A percentile compares a stretch with the other conserved stretches of the same genome.
phyloP scores from a whole-genome alignment of 2,797 vertebrate species.

The Hafferia zeledoni region DNA sequence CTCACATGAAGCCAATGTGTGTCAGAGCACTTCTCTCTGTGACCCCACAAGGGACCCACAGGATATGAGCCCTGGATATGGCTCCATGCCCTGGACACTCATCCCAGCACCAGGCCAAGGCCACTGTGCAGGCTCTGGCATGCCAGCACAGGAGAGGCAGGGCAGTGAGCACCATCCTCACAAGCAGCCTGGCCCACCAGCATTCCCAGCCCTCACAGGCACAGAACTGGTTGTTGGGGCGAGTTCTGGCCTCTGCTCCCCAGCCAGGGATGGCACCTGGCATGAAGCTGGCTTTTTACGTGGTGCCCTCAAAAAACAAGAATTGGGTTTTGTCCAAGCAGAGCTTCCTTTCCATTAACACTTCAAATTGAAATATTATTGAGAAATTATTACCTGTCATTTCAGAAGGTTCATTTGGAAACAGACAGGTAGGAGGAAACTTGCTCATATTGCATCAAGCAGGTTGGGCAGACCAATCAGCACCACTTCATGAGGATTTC shows the following conservation, averaged over 20 bases:
- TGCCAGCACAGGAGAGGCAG: neutral
- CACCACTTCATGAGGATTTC: neutral
- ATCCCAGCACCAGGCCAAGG: neutral
- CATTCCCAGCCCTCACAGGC: fast-evolving
- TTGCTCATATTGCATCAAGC: neutral
- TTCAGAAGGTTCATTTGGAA: neutral
- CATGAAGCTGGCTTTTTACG: neutral
- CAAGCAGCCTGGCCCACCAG: neutral
- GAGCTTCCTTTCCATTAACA: neutral
- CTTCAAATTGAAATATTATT: neutral
- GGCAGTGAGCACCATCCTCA: fast-evolving
- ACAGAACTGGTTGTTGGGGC: fast-evolving
- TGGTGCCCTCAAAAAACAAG: neutral
- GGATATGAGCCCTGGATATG: fast-evolving
- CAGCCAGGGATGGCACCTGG: fast-evolving
- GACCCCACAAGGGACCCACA: neutral
- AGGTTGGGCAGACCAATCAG: neutral
- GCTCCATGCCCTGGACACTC: fast-evolving
- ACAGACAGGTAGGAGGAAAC: neutral
- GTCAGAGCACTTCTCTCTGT: neutral
- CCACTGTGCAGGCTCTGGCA: fast-evolving
- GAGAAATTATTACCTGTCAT: neutral
- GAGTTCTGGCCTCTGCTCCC: neutral
- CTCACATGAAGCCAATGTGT: neutral
- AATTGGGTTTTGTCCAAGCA: neutral